These are phyloP conservation scores for Pogona vitticeps DNA, from an alignment of 2,113 vertebrate species.

Conservation along the genomic window DNA sequence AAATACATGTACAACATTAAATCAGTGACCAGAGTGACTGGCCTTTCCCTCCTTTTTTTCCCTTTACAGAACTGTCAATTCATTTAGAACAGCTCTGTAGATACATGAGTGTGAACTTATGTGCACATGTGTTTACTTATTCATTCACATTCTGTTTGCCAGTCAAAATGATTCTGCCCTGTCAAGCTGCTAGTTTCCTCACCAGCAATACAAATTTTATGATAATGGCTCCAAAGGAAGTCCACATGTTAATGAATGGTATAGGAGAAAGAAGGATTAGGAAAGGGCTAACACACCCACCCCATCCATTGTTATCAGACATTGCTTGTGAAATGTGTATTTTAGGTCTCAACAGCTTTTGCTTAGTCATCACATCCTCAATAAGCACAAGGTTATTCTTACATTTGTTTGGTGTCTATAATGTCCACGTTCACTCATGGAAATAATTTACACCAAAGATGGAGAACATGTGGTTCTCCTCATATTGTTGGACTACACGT, in stretches of 20 bases:
- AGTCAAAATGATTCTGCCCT: not conserved
- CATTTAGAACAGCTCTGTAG: not conserved
- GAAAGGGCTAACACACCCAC: not conserved
- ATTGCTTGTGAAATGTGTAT: not conserved
- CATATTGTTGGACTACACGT: not conserved
- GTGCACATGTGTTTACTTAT: not conserved
- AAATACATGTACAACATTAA: not conserved
- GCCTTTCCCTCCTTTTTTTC: not conserved
- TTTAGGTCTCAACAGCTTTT: not conserved
- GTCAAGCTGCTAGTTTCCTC: not conserved
- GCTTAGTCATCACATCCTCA: constrained; percentile 10
- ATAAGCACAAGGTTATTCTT: constrained; percentile 27
- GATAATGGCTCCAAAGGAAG: not conserved
- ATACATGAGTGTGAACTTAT: no score
- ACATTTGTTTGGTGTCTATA: not conserved
- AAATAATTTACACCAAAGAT: not conserved
- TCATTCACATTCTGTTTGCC: not conserved
- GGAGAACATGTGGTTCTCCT: not conserved
- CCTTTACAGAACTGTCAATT: no score
- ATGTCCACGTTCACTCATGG: not conserved
- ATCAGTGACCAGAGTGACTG: no score
- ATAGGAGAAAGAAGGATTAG: not conserved
- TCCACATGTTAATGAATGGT: not conserved
- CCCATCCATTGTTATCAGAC: not conserved
- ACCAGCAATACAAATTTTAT: not conserved